Conservation (phyloP, 2,113 vertebrate genomes). For the Nothobranchius kuhntae region DNA sequence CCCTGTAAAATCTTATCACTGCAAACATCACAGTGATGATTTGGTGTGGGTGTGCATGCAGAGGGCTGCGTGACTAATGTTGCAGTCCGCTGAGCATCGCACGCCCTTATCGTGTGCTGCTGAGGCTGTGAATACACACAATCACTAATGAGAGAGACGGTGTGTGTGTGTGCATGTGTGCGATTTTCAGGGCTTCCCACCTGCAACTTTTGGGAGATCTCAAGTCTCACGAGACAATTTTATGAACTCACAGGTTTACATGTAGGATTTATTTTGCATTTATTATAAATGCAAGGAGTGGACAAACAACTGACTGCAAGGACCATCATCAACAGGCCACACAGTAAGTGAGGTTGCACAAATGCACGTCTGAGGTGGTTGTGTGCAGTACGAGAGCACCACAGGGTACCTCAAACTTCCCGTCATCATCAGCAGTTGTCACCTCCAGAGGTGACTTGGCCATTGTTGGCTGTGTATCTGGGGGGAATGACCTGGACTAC, state of each 20-base stretch:
- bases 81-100: constrained; percentile 97
- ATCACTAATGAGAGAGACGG: constrained; percentile 89
- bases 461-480: too few species aligned
- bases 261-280: not conserved
- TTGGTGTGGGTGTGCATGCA: constrained; percentile 77
- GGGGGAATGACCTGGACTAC: too few species aligned
- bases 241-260: constrained; percentile 35
- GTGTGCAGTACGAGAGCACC: too few species aligned
- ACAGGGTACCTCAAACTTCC: too few species aligned
- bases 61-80: constrained; percentile 95
- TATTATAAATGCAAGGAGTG: not conserved
- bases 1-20: constrained; percentile 91
- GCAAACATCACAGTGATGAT: constrained; percentile 76
- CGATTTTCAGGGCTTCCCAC: constrained; percentile 84
- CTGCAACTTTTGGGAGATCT: constrained; percentile 87
- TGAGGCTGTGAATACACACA: constrained; percentile 98
- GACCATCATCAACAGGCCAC: too few species aligned
- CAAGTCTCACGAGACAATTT: constrained; percentile 88
- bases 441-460: too few species aligned
- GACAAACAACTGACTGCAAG: too few species aligned
- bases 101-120: constrained; percentile 94
- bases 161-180: constrained; percentile 44
- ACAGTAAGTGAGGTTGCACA: too few species aligned
- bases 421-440: too few species aligned
- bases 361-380: too few species aligned